These are phyloP conservation scores for Ancistrus triradiatus DNA, from an alignment of 2,113 vertebrate genomes.

Conservation along the genomic window DNA sequence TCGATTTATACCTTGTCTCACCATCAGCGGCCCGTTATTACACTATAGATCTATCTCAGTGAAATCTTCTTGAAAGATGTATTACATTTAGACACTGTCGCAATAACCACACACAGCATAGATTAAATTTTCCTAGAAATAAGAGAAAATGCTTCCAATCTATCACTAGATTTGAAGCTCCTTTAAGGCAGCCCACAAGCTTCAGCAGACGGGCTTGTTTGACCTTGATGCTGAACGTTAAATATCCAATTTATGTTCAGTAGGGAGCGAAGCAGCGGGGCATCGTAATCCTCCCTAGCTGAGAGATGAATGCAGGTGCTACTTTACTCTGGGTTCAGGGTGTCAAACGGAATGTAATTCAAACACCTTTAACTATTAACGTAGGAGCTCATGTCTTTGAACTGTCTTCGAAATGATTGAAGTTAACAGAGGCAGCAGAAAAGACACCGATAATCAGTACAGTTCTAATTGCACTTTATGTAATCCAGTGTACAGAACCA, in stretches of 20 bases:
- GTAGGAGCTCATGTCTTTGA: conserved; percentile 39
- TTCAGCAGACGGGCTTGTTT: conserved; percentile 50
- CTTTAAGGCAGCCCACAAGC: conserved; percentile 40
- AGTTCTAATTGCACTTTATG: conserved; percentile 28
- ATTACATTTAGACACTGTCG: conserved; percentile 28
- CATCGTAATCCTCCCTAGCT: conserved; percentile 49
- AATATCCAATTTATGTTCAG: conserved; percentile 56
- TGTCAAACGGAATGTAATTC: conserved; percentile 47
- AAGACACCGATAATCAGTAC: conserved; percentile 17
- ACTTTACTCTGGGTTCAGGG: conserved; percentile 47
- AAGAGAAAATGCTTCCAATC: conserved; percentile 38
- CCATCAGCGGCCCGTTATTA: conserved; percentile 15
- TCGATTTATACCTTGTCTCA: neutral
- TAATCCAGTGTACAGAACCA: neutral
- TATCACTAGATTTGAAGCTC: conserved; percentile 37
- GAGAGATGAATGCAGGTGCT: conserved; percentile 48
- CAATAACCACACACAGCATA: conserved; percentile 22
- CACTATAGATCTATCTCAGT: conserved; percentile 7
- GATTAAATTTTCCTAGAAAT: conserved; percentile 39
- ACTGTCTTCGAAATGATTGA: conserved; percentile 48
- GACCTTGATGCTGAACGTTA: conserved; percentile 55
- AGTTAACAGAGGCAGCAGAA: conserved; percentile 30
- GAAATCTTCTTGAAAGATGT: conserved; percentile 14
- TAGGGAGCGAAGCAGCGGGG: conserved; percentile 44
- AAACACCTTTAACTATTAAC: conserved; percentile 48